Percentiles rank a stretch among this genome's conserved stretches.
Conservation (phyloP, 2,888 invertebrate species). For the Encarsia formosa region DNA sequence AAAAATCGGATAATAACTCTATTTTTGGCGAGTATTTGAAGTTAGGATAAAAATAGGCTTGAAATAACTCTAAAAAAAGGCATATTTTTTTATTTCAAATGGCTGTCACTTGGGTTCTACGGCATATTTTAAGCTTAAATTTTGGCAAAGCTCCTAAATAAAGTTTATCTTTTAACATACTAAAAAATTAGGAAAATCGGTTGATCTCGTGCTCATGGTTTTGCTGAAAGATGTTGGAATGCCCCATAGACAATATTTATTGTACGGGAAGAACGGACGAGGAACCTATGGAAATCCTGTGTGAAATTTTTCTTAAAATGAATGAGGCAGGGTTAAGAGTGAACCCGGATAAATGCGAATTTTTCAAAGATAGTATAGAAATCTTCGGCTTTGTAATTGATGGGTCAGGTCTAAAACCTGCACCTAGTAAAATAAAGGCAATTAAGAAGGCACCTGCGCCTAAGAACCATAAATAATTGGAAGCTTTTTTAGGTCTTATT, state of each 20-base stretch:
- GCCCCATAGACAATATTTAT: slow-evolving; percentile 35
- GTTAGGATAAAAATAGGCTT: too few relatives aligned
- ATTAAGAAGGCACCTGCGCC: slow-evolving; percentile 14
- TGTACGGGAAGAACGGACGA: slow-evolving; percentile 33
- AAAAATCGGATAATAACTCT: too few relatives aligned
- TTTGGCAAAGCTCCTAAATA: too few relatives aligned
- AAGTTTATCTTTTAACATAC: too few relatives aligned
- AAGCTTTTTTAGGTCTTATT: slow-evolving; percentile 36
- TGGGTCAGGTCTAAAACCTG: slow-evolving; percentile 10
- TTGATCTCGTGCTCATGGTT: too few relatives aligned
- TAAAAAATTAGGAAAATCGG: too few relatives aligned
- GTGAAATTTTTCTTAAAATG: slow-evolving; percentile 31
- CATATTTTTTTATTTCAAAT: too few relatives aligned
- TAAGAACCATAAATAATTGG: slow-evolving; percentile 4
- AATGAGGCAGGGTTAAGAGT: slow-evolving; percentile 33
- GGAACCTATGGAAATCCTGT: slow-evolving; percentile 32
- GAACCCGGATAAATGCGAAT: slow-evolving; percentile 36
- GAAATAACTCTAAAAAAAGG: too few relatives aligned
- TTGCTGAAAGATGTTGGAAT: too few relatives aligned
- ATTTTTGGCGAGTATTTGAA: too few relatives aligned
- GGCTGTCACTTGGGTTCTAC: too few relatives aligned
- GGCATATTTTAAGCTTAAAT: too few relatives aligned
- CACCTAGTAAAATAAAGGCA: slow-evolving; percentile 16
- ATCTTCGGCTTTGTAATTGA: slow-evolving; percentile 20
- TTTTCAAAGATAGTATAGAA: slow-evolving; percentile 33